A percentile compares a stretch with the other conserved stretches of the same genome.
phyloP scores from a whole-genome alignment of 2,797 vertebrate genomes.

The Poeciliopsis paucimaculata region DNA sequence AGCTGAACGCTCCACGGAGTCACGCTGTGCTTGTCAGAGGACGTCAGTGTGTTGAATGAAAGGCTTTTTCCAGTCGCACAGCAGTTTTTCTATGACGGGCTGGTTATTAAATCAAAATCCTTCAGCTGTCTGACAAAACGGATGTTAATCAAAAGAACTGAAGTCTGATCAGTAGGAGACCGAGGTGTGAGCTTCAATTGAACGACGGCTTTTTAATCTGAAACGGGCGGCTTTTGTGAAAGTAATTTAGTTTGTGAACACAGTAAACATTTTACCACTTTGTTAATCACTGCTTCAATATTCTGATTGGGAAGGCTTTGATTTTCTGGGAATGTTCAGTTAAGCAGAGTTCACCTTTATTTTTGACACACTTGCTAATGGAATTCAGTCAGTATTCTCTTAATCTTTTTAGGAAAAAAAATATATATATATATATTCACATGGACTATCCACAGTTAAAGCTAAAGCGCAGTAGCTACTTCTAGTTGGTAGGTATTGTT shows the following conservation, averaged over 20 bases:
- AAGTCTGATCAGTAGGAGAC: conserved; percentile 3
- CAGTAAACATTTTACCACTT: neutral
- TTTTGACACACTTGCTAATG: neutral
- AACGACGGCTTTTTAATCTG: neutral
- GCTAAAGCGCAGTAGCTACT: neutral
- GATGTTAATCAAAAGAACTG: neutral
- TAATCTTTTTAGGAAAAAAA: neutral
- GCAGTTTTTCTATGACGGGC: neutral
- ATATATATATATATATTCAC: too few species aligned
- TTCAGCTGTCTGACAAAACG: conserved; percentile 7
- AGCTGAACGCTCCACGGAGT: neutral
- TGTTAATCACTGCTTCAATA: neutral
- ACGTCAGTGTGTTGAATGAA: neutral
- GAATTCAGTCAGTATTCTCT: neutral
- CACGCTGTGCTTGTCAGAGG: conserved; percentile 1
- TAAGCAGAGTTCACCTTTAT: neutral
- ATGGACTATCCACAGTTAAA: neutral
- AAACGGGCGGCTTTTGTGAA: neutral
- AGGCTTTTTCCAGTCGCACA: neutral
- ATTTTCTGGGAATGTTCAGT: neutral
- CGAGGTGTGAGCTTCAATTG: neutral
- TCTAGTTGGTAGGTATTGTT: too few species aligned
- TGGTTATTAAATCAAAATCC: conserved; percentile 5
- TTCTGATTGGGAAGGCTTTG: neutral
- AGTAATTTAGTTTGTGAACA: neutral